Evolutionary conservation across 1,140 invertebrate genomes (phyloP).

Genomic region (Drosophila bocqueti): DNA sequence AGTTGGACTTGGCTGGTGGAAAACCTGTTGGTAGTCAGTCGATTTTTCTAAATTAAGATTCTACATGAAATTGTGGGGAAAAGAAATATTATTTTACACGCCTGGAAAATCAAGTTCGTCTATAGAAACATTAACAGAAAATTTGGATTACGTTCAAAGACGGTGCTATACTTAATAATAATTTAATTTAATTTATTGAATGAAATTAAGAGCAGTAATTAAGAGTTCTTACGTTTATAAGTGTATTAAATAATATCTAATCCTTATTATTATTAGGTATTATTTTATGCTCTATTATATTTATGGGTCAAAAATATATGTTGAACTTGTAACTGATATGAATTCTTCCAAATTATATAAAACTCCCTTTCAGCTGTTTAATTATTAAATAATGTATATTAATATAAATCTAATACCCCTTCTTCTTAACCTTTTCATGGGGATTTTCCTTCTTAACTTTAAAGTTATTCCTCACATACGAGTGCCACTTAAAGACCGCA

Average conservation of each 20-base stretch:
- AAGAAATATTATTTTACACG: background rate
- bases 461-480: conserved; percentile 19
- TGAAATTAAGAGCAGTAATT: background rate
- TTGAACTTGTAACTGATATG: no score
- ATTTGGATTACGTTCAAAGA: background rate
- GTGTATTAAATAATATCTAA: no score
- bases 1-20: background rate
- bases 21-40: background rate
- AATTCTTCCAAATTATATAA: no score
- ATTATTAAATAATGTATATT: no score
- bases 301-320: no score
- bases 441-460: conserved; percentile 1
- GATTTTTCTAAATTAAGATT: background rate
- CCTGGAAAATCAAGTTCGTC: background rate
- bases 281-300: no score
- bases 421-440: background rate
- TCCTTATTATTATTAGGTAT: no score
- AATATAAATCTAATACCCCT: background rate
- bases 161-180: background rate
- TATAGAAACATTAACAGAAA: background rate
- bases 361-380: no score
- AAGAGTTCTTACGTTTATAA: background rate
- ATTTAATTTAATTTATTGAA: background rate
- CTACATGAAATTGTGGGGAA: background rate
- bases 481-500: conserved; percentile 66